Conservation (phyloP, 2,888 invertebrate genomes). For the Anoplius nigerrimus region DNA sequence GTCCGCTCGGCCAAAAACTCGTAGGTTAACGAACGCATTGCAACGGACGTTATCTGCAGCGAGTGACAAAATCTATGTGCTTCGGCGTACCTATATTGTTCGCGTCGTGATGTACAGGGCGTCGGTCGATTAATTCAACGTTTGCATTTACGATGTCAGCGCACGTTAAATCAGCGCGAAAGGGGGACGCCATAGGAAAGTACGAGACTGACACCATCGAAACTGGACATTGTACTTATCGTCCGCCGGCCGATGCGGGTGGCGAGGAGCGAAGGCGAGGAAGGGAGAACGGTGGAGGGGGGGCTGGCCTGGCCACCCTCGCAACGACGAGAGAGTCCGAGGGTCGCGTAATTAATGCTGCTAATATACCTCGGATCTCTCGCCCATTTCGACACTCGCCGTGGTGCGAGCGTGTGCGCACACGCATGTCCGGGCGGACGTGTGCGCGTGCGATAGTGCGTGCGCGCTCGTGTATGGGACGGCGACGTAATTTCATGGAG, state of each 20-base stretch:
- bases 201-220: not conserved
- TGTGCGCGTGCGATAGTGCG: not conserved
- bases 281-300: too few relatives aligned
- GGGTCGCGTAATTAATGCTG: conserved; percentile 66
- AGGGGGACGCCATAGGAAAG: not conserved
- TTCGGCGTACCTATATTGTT: too few relatives aligned
- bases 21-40: too few relatives aligned
- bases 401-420: not conserved
- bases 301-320: conserved; percentile 25
- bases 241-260: not conserved
- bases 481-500: conserved; percentile 38
- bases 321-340: conserved; percentile 40
- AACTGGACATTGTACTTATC: not conserved
- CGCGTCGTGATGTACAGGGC: too few relatives aligned
- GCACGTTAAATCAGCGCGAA: too few relatives aligned
- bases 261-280: too few relatives aligned
- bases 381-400: conserved; percentile 48
- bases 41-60: too few relatives aligned
- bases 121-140: too few relatives aligned
- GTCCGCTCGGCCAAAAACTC: not conserved
- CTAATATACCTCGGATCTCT: conserved; percentile 62
- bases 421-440: not conserved
- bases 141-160: too few relatives aligned
- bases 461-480: conserved; percentile 1
- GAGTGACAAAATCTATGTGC: too few relatives aligned